Base-by-base conservation (phyloP, 2,888 invertebrate genomes). In the Pomacea canaliculata region DNA sequence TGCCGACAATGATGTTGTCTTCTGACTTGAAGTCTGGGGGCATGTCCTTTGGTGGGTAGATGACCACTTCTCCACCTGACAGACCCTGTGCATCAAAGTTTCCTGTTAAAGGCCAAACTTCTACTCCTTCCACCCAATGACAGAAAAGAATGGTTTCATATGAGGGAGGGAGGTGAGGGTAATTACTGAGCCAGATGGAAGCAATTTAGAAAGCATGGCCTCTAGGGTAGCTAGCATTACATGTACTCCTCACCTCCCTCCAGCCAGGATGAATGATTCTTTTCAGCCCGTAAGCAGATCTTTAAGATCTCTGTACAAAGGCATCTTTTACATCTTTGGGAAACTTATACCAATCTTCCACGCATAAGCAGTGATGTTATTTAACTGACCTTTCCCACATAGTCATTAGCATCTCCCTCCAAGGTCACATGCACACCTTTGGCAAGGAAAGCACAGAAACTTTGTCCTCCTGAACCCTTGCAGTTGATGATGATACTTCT, bases 351-450 rank as follows among this genome's bases (percentile, higher is more conserved):
- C 62, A 62, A 62, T 37, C 37, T 37, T 37, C 37, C 37, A 37
- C 1, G 4, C 37, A 37, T 37, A 37, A 37, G 37, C 3, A 37
- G 37, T 56, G 16, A 56, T 13, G 51, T 13, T 1, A 56, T 56
- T 63, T 2, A 60, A 63, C 76, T 80, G 80, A 93, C 94, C 92
- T 95, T 95, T 92, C 97, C 98, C 80, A 99, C 99, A 91, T 99
- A 99, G 91, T 99, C 99, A 89, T 99, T 99, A 56, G 98, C 95
- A 92, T 99, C 99, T 67, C 99, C 99, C 91, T 97, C 97, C 27
- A 99, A 92, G 0, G 94, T 96, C 7, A 98, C 95, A 74, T 94
- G 94, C 76, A 99, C 93, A 48, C 99, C 99, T 82, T 94, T 95
- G 0, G 95, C 95, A 85, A 99, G 92, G 92, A 99, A 99, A 10